Evolutionary conservation across 2,888 invertebrate species (phyloP).

Genomic region (Pseudococcus viburni): DNA sequence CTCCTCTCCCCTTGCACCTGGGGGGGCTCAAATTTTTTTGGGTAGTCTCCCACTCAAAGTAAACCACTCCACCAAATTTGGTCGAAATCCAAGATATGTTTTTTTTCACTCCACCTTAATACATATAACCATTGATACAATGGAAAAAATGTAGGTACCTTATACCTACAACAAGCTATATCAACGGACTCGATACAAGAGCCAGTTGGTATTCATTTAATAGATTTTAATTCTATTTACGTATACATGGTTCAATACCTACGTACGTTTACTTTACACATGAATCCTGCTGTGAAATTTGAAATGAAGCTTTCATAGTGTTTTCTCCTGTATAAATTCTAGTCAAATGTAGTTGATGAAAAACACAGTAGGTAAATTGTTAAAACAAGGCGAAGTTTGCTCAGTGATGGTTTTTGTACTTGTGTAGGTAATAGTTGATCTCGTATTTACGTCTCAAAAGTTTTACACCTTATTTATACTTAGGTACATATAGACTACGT

Average conservation of each 20-base stretch:
- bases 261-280: background rate
- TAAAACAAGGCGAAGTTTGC: slow-evolving; percentile 8
- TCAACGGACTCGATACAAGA: background rate
- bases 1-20: no score
- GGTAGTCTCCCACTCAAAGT: no score
- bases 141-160: background rate
- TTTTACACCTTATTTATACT: slow-evolving; percentile 46
- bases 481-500: background rate
- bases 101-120: no score
- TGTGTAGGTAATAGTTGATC: background rate
- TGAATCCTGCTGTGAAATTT: slow-evolving; percentile 51
- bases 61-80: no score
- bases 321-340: slow-evolving; percentile 31
- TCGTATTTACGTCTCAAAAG: slow-evolving; percentile 18
- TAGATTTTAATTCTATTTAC: background rate
- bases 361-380: slow-evolving; percentile 11
- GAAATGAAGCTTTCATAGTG: slow-evolving; percentile 5
- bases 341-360: slow-evolving; percentile 4
- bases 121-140: background rate
- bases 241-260: background rate
- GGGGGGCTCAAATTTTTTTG: no score
- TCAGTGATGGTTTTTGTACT: background rate
- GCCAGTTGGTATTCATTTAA: no score
- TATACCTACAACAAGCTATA: background rate
- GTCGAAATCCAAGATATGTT: no score